These are phyloP conservation scores for Scaptomyza montana DNA, from an alignment of 1,140 invertebrate species.

Conservation along the genomic window DNA sequence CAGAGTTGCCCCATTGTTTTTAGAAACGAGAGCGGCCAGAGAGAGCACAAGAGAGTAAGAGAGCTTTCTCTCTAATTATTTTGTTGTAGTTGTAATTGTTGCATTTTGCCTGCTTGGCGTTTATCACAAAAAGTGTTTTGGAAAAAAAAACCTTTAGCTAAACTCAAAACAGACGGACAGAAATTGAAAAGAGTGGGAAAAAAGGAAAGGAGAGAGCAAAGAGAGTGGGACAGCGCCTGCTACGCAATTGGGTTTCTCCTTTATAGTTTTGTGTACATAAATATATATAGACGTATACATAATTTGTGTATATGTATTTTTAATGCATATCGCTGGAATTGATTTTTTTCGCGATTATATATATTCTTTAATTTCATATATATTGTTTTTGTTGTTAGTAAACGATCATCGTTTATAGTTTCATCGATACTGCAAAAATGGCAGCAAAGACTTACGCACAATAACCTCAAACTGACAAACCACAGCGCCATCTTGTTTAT, in stretches of 20 bases:
- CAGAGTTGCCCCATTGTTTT: conserved; percentile 7
- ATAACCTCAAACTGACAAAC: conserved; percentile 3
- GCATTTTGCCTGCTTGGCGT: neutral
- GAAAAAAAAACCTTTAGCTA: neutral
- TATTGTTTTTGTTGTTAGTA: conserved; percentile 19
- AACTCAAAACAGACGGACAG: neutral
- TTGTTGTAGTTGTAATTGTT: neutral
- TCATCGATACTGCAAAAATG: conserved; percentile 38
- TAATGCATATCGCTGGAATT: conserved; percentile 23
- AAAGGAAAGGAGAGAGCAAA: neutral
- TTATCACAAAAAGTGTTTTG: conserved; percentile 29
- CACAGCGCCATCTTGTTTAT: neutral
- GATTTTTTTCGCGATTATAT: neutral
- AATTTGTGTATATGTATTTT: conserved; percentile 28
- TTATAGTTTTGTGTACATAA: conserved; percentile 2
- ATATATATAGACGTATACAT: conserved; percentile 11
- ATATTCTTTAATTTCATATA: conserved; percentile 30
- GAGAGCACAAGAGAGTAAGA: neutral
- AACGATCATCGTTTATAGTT: conserved; percentile 23
- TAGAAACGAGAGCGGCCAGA: neutral
- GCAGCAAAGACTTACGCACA: conserved; percentile 4
- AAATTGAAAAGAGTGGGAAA: neutral
- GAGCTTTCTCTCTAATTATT: neutral
- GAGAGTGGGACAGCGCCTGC: conserved; percentile 16
- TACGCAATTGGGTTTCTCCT: conserved; percentile 7